Evolutionary conservation across 2,888 invertebrate species (phyloP).

Genomic region (Latrodectus elegans): DNA sequence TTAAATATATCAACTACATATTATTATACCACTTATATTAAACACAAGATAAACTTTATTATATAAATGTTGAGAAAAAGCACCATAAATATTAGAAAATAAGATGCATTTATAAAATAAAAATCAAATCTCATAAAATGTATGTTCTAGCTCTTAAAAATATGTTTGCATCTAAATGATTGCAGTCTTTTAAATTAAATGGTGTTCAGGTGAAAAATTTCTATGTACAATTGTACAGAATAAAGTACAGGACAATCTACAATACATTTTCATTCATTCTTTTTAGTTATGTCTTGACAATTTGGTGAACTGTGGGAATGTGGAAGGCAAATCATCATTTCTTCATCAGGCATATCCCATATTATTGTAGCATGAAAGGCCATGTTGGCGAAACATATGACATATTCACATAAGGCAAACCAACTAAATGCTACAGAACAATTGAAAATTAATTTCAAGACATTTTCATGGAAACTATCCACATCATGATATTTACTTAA

Average conservation of each 20-base stretch:
- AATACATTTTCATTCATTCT: constrained; percentile 50
- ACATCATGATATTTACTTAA: too few species aligned
- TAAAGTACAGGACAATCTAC: constrained; percentile 56
- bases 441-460: too few species aligned
- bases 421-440: constrained; percentile 89
- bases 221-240: constrained; percentile 65
- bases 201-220: constrained; percentile 65
- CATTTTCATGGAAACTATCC: too few species aligned
- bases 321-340: constrained; percentile 78
- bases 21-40: too few species aligned
- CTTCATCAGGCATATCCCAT: constrained; percentile 88
- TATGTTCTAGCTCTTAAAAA: constrained; percentile 56
- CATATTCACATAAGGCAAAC: constrained; percentile 94
- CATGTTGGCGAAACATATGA: constrained; percentile 93
- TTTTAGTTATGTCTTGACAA: constrained; percentile 51
- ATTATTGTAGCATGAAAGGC: constrained; percentile 91
- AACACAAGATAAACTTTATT: too few species aligned
- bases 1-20: too few species aligned
- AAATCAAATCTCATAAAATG: constrained; percentile 48
- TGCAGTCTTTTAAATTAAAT: constrained; percentile 35
- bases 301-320: constrained; percentile 59
- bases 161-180: constrained; percentile 55
- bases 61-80: constrained; percentile 24
- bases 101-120: constrained; percentile 39
- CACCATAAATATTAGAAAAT: constrained; percentile 39